A percentile compares a stretch with the other conserved stretches of the same genome.
phyloP scores from a whole-genome alignment of 2,888 invertebrate species.

The Rhogogaster chlorosoma region DNA sequence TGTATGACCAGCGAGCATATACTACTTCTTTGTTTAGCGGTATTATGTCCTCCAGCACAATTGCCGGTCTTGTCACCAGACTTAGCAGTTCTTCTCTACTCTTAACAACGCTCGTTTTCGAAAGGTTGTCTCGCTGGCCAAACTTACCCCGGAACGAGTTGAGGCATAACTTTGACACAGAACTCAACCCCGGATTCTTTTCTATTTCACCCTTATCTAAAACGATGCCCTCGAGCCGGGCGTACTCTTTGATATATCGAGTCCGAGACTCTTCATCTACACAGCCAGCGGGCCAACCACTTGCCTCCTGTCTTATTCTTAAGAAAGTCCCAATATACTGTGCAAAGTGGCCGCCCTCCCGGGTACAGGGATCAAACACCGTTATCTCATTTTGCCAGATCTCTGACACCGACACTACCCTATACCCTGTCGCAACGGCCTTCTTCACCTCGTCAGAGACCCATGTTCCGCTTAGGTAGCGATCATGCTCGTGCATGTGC shows the following conservation, averaged over 20 bases:
- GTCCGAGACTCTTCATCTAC: no score
- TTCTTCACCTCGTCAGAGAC: neutral
- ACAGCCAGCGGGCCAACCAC: neutral
- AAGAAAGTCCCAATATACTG: neutral
- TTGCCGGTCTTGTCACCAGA: slow-evolving; percentile 56
- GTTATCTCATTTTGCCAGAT: no score
- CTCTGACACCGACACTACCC: no score
- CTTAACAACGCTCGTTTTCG: slow-evolving; percentile 57
- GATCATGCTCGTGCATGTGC: neutral
- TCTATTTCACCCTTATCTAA: neutral
- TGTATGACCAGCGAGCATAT: slow-evolving; percentile 45
- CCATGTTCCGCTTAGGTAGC: neutral
- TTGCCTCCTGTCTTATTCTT: neutral
- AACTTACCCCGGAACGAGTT: slow-evolving; percentile 69
- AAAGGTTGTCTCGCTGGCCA: slow-evolving; percentile 62
- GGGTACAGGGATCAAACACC: neutral
- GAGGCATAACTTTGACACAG: slow-evolving; percentile 63
- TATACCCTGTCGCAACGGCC: no score
- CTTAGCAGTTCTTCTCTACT: slow-evolving; percentile 52
- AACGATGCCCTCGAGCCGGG: neutral
- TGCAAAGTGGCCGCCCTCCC: neutral
- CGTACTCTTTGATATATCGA: neutral
- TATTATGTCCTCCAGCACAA: slow-evolving; percentile 57
- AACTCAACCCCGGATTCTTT: slow-evolving; percentile 62
- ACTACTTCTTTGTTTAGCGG: slow-evolving; percentile 58